Evolutionary conservation across 2,888 invertebrate species (phyloP), one percentile per base, ranked within the genome.

Genomic region (Eupsilia transversa): DNA sequence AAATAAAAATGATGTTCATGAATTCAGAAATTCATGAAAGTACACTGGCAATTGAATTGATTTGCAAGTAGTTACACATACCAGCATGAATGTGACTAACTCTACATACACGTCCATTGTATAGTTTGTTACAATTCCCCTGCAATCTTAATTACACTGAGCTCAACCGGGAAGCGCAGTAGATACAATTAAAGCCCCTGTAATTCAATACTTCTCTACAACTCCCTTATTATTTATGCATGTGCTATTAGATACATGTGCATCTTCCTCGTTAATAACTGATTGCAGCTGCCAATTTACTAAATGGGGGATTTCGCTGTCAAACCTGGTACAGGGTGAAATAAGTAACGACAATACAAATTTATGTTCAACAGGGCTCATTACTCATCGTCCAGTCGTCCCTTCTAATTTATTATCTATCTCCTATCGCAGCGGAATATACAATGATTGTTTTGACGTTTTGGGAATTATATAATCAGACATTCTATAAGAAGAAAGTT

Each of bases 281-380:
- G 46, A 60, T 65, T 78, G 27, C 43, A 67, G 23, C 49, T 68
- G 54, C 57, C 82, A 78, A 79, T 67, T 56, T 54, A 14, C 33
- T 27, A 59, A 79, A 74, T 38, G 23, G 52, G 35, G 41, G 68
- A 73, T 73, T 77, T 63, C n/a, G n/a, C 70, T 63, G 81, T 85
- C 76, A 74, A 79, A 85, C 59, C 71, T 49, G 49, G 52, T 72
- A 27, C 72, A 54, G 69, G 67, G 49, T 77, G 82, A 76, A 84
- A 84, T 84, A 82, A 72, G 79, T 82, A 82, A 82, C 72, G 83
- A 79, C 77, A 82, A 70, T 41, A 73, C 63, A 57, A 85, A 82
- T 85, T 85, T 79, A 85, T 77, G 77, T 85, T 70, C 77, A 70
- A 67, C 83, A 64, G 54, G n/a, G 56, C 66, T 72, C 85, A 84